These are phyloP conservation scores for Zaprionus lineosus DNA, from an alignment of 2,888 invertebrate genomes.

Conservation along the genomic window DNA sequence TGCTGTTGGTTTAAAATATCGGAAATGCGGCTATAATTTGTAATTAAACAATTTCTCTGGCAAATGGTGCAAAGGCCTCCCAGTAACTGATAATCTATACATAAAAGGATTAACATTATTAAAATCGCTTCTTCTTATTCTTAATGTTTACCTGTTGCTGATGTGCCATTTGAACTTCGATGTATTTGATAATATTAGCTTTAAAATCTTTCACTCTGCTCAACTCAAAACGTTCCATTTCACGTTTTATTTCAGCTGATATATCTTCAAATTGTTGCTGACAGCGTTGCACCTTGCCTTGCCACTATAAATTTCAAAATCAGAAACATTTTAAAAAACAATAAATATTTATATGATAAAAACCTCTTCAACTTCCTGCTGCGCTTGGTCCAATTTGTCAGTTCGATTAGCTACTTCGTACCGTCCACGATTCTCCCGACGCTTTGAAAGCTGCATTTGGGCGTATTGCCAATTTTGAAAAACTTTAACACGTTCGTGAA, in stretches of 20 bases:
- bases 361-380: slow-evolving; percentile 96
- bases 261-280: slow-evolving; percentile 98
- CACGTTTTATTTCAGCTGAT: slow-evolving; percentile 95
- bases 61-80: slow-evolving; percentile 98
- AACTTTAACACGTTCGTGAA: slow-evolving; percentile 89
- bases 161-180: slow-evolving; percentile 96
- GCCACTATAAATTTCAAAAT: slow-evolving; percentile 89
- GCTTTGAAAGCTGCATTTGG: slow-evolving; percentile 95
- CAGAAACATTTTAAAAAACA: background rate
- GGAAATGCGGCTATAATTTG: slow-evolving; percentile 48
- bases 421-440: slow-evolving; percentile 96
- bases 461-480: slow-evolving; percentile 99
- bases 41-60: slow-evolving; percentile 93
- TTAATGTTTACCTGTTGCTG: slow-evolving; percentile 91
- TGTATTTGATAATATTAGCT: slow-evolving; percentile 92
- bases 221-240: slow-evolving; percentile 95
- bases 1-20: slow-evolving; percentile 40
- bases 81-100: slow-evolving; percentile 83
- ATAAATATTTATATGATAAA: background rate
- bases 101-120: slow-evolving; percentile 18
- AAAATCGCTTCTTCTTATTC: background rate
- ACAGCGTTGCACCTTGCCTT: slow-evolving; percentile 97
- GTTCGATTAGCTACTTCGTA: slow-evolving; percentile 93
- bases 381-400: slow-evolving; percentile 94
- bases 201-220: slow-evolving; percentile 95